Evolutionary conservation across 2,888 invertebrate species (phyloP).

Genomic region (Luperina testacea): DNA sequence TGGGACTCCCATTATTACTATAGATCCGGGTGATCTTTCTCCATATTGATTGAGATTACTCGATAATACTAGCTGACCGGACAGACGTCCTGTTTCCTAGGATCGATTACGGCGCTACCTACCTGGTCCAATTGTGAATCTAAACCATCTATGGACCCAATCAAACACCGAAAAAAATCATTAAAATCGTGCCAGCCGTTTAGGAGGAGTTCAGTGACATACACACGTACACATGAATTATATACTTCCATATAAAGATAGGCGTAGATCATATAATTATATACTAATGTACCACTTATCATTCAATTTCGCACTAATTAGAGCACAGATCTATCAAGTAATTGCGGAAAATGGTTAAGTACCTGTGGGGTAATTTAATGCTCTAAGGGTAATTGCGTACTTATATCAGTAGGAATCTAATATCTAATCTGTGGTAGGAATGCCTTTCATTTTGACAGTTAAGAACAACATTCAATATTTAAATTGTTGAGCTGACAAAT

Average conservation of each 20-base stretch:
- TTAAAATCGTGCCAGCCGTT: no score
- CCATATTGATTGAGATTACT: not conserved
- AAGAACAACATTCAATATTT: no score
- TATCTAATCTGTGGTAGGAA: no score
- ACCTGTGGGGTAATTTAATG: no score
- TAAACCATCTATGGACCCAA: not conserved
- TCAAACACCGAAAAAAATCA: not conserved
- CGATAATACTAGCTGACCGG: not conserved
- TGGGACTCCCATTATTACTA: no score
- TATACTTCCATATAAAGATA: not conserved
- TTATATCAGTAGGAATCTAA: not conserved
- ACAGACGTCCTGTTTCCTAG: not conserved
- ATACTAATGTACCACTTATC: not conserved
- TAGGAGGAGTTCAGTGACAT: not conserved
- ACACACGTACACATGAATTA: not conserved
- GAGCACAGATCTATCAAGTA: not conserved
- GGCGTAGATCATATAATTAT: slow-evolving; percentile 1
- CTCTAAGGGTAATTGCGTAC: no score
- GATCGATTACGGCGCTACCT: not conserved
- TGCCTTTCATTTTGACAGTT: not conserved
- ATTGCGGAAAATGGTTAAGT: not conserved
- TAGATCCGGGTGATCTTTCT: no score
- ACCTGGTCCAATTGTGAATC: not conserved
- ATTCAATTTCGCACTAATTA: slow-evolving; percentile 1
- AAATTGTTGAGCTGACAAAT: not conserved